phyloP scores from a whole-genome alignment of 1,140 invertebrate species.

The Chrysomallon squamiferum region DNA sequence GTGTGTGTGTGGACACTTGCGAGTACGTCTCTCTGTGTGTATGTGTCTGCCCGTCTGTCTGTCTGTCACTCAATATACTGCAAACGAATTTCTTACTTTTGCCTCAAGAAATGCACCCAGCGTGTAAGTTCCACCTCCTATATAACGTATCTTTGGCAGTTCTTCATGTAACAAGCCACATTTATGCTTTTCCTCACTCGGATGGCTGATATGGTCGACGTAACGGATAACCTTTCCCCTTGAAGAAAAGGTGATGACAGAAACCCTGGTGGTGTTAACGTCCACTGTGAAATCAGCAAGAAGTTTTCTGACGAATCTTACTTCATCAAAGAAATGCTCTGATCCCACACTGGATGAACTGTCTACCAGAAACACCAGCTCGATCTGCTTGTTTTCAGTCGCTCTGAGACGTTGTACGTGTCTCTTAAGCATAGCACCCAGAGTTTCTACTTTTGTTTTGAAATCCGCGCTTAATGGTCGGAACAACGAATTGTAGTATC shows the following conservation, averaged over 20 bases:
- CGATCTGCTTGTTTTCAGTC: slow-evolving; percentile 65
- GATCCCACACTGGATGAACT: slow-evolving; percentile 73
- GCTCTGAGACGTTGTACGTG: slow-evolving; percentile 62
- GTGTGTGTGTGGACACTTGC: no score
- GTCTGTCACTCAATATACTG: no score
- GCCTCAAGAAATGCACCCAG: slow-evolving; percentile 73
- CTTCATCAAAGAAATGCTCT: slow-evolving; percentile 73
- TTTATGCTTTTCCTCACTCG: slow-evolving; percentile 67
- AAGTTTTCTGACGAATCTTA: slow-evolving; percentile 74
- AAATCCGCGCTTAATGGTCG: slow-evolving; percentile 12
- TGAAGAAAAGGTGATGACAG: slow-evolving; percentile 75
- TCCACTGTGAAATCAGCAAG: slow-evolving; percentile 76
- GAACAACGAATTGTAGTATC: slow-evolving; percentile 26
- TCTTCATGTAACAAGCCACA: slow-evolving; percentile 72
- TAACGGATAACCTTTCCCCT: slow-evolving; percentile 67
- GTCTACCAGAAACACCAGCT: slow-evolving; percentile 76
- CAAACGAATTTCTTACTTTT: slow-evolving; percentile 64
- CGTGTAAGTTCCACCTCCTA: slow-evolving; percentile 75
- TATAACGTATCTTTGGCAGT: slow-evolving; percentile 70
- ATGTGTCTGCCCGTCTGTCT: no score
- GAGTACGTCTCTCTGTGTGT: no score
- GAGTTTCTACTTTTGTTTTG: slow-evolving; percentile 68
- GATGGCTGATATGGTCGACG: slow-evolving; percentile 71
- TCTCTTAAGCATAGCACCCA: slow-evolving; percentile 68
- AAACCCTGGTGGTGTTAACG: slow-evolving; percentile 70